Evolutionary conservation across 2,113 vertebrate genomes (phyloP), one percentile per base, ranked within the genome.

Genomic region (Lycaon pictus): DNA sequence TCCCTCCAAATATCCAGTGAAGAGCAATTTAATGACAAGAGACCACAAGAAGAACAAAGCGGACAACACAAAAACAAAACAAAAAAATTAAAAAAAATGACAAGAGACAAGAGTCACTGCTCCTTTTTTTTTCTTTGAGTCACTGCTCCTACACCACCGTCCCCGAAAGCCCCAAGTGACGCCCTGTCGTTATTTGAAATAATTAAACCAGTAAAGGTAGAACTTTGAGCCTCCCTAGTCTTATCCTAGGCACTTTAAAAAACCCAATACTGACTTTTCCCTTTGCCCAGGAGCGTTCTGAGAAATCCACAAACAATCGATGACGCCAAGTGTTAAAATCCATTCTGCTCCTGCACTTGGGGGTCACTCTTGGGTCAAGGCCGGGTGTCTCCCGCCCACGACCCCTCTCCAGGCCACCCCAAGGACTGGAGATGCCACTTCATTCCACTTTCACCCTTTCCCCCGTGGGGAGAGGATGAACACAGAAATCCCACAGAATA

Each of bases 401-500:
- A 79, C n/a, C 37, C 35, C 23, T 27, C 23, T 82, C 67, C 19
- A 84, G 43, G 37, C 63, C 82, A 65, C 53, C 32, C 60, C 67
- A 93, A 97, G 84, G 82, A 63, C 7, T 0, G 5, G 56, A 1
- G 56, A 1, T 37, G 77, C 89, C 82, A 81, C 63, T 96, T 95
- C 71, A 80, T 96, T 96, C 96, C 93, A 65, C 62, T 95, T 98
- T 92, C 93, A 83, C 63, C 96, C 98, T 97, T 53, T 2, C 95
- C 84, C 93, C 95, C 95, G 87, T 85, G 0, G 94, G 94, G 97
- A 93, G 97, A 95, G 93, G 83, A 98, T 81, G 97, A 98, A 96
- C 97, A 97, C 96, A 96, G 98, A 77, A 96, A 94, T 93, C 95
- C 86, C 0, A 60, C 74, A 92, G 98, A 98, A 97, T 97, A 96